These are phyloP conservation scores for Silvanus unidentatus DNA, from an alignment of 2,888 invertebrate genomes.

Conservation along the genomic window DNA sequence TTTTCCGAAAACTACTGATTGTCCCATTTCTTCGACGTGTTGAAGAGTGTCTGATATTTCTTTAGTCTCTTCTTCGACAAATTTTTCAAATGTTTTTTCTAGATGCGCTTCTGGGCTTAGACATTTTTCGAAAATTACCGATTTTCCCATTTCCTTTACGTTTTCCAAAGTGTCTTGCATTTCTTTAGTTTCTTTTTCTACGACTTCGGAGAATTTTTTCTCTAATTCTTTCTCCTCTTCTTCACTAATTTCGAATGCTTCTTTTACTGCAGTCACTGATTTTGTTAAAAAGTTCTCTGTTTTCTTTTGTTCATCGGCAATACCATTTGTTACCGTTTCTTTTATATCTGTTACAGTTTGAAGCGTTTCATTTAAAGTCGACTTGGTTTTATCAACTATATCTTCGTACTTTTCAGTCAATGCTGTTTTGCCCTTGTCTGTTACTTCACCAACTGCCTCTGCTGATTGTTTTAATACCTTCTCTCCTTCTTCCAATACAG, in stretches of 20 bases:
- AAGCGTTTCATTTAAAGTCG: too few relatives aligned
- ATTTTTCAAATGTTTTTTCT: background rate
- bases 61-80: background rate
- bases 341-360: constrained; percentile 3
- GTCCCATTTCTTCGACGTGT: constrained; percentile 2
- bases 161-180: background rate
- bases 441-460: background rate
- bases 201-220: constrained; percentile 5
- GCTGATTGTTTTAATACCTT: constrained; percentile 10
- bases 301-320: constrained; percentile 3
- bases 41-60: background rate
- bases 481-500: constrained; percentile 14
- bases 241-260: constrained; percentile 8
- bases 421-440: too few relatives aligned
- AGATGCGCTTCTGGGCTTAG: constrained; percentile 11
- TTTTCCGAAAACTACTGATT: constrained; percentile 7
- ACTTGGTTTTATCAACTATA: background rate
- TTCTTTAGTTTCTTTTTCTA: constrained; percentile 7
- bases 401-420: constrained; percentile 6
- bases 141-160: constrained; percentile 2
- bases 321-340: constrained; percentile 12
- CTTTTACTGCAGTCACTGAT: constrained; percentile 6
- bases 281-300: constrained; percentile 10
- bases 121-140: constrained; percentile 19
- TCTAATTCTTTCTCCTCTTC: constrained; percentile 4